A percentile compares a stretch with the other conserved stretches of the same genome.
phyloP scores from a whole-genome alignment of 2,797 vertebrate species.

The Sebastes diaconus region DNA sequence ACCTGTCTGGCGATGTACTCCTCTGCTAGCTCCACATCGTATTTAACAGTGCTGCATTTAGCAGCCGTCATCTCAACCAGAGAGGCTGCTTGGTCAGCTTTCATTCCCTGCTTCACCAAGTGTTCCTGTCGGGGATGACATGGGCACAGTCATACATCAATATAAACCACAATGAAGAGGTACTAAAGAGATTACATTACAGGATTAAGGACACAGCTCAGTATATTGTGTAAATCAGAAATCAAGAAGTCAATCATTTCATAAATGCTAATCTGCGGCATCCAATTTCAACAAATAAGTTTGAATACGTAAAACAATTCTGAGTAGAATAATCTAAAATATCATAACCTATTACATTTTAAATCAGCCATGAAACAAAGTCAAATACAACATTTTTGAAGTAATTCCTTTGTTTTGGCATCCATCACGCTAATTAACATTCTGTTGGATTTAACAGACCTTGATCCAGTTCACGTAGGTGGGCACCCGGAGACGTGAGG shows the following conservation, averaged over 20 bases:
- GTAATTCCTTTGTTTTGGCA: not conserved
- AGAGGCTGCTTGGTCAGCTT: constrained; percentile 88
- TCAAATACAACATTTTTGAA: not conserved
- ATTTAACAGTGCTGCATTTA: constrained; percentile 93
- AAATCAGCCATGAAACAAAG: not conserved
- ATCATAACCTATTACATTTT: not conserved
- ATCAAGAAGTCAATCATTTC: not conserved
- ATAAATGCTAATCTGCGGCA: not conserved
- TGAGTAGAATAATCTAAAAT: not conserved
- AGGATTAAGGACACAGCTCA: not conserved
- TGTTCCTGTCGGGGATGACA: constrained; percentile 84
- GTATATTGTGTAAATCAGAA: not conserved
- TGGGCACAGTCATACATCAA: constrained; percentile 8
- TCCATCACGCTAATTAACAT: not conserved
- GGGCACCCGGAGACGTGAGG: constrained; percentile 90
- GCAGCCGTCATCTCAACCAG: constrained; percentile 87
- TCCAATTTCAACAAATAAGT: not conserved
- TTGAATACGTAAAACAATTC: not conserved
- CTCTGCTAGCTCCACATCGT: constrained; percentile 95
- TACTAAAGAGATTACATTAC: not conserved
- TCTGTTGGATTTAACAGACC: constrained; percentile 73
- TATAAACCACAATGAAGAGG: not conserved
- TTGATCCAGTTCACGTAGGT: constrained; percentile 94
- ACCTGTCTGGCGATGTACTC: constrained; percentile 98
- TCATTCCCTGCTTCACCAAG: constrained; percentile 94